Percentiles rank a stretch among this genome's conserved stretches.
Conservation (phyloP, 2,797 vertebrate genomes). For the Eidolon dupreanum region DNA sequence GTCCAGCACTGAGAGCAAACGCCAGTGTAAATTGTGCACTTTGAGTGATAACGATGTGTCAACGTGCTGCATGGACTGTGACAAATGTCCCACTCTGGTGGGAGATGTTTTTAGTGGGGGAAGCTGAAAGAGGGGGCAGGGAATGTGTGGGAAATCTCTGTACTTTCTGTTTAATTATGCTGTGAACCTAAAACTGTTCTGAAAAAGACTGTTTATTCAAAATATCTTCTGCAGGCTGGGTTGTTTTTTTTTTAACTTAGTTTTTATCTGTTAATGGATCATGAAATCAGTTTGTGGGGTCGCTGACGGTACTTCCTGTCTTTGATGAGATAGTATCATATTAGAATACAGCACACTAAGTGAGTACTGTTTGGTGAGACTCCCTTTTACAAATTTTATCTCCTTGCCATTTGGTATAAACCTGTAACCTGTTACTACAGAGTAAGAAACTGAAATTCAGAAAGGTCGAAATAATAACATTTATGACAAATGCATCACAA, state of each 20-base stretch:
- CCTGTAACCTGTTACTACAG: not conserved
- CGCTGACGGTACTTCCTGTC: not conserved
- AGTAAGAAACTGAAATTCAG: not conserved
- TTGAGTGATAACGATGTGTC: rapidly evolving
- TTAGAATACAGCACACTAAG: not conserved
- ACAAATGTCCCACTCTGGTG: not conserved
- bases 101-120: rapidly evolving
- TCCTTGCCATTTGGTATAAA: not conserved
- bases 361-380: not conserved
- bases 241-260: not conserved
- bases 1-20: too few relatives aligned
- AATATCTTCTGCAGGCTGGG: not conserved
- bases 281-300: not conserved
- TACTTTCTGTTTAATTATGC: not conserved
- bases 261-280: not conserved
- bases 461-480: not conserved
- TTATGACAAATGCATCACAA: too few relatives aligned
- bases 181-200: not conserved
- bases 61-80: rapidly evolving
- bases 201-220: not conserved
- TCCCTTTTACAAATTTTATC: not conserved
- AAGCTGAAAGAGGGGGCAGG: too few relatives aligned
- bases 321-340: not conserved
- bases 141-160: not conserved
- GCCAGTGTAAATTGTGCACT: not conserved